phyloP scores from a whole-genome alignment of 2,113 vertebrate species.

The Sialia sialis region DNA sequence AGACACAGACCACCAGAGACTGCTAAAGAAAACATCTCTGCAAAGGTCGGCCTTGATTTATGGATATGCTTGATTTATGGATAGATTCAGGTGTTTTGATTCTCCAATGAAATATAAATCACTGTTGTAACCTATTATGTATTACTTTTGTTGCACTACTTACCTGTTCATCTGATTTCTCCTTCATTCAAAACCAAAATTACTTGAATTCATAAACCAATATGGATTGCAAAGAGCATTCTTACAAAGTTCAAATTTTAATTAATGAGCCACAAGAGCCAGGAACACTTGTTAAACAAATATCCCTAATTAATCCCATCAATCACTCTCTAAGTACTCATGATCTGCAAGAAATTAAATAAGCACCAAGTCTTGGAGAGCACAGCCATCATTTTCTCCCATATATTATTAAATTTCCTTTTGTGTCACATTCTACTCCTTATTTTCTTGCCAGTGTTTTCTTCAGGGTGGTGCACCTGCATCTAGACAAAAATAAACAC shows the following conservation, averaged over 20 bases:
- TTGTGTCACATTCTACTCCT: background rate
- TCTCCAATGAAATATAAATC: background rate
- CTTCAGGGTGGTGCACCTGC: background rate
- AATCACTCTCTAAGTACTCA: background rate
- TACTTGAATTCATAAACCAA: background rate
- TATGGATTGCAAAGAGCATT: background rate
- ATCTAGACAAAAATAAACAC: background rate
- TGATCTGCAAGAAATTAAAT: background rate
- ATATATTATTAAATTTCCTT: background rate
- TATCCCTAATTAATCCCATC: conserved; percentile 15
- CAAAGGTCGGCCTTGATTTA: background rate
- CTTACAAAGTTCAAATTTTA: background rate
- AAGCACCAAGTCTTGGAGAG: background rate
- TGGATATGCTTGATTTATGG: background rate
- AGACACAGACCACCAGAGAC: background rate
- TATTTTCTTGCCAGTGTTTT: background rate
- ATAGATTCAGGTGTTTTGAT: background rate
- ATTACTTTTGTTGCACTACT: background rate
- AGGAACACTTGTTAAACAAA: conserved; percentile 13
- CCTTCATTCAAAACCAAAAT: background rate
- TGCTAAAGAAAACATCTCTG: background rate
- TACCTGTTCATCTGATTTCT: background rate
- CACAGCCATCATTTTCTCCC: background rate
- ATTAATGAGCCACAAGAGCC: background rate
- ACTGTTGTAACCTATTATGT: background rate